These are phyloP conservation scores for Pipistrellus nathusii DNA, from an alignment of 2,797 vertebrate genomes.

Conservation along the genomic window DNA sequence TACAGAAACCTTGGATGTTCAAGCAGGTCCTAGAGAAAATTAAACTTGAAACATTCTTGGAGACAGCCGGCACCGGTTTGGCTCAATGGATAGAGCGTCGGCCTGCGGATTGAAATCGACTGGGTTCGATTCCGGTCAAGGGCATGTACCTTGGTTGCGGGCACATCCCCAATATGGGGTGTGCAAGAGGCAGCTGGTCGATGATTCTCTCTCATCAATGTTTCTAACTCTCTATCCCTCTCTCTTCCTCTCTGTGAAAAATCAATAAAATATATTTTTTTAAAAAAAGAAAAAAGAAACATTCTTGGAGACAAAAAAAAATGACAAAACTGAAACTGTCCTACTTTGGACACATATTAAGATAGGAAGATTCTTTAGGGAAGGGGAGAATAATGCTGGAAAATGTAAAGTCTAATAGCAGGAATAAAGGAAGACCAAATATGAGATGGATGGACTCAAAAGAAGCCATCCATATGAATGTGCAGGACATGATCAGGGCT, in stretches of 20 bases:
- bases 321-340: not conserved
- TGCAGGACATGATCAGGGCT: not conserved
- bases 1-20: not conserved
- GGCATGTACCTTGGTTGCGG: no score
- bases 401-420: not conserved
- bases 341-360: not conserved
- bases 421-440: not conserved
- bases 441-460: not conserved
- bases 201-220: no score
- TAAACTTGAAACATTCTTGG: not conserved
- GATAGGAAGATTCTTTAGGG: not conserved
- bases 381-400: not conserved
- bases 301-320: not conserved
- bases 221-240: no score
- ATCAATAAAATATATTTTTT: no score
- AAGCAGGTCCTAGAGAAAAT: not conserved
- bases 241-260: no score
- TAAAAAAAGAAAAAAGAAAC: no score
- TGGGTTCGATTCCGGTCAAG: no score
- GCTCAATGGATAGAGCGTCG: no score
- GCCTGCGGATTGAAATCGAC: no score
- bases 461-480: not conserved
- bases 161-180: no score
- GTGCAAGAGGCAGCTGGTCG: no score
- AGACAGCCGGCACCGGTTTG: no score